Evolutionary conservation across 2,797 vertebrate genomes (phyloP).

Genomic region (Chelidonichthys spinosus): DNA sequence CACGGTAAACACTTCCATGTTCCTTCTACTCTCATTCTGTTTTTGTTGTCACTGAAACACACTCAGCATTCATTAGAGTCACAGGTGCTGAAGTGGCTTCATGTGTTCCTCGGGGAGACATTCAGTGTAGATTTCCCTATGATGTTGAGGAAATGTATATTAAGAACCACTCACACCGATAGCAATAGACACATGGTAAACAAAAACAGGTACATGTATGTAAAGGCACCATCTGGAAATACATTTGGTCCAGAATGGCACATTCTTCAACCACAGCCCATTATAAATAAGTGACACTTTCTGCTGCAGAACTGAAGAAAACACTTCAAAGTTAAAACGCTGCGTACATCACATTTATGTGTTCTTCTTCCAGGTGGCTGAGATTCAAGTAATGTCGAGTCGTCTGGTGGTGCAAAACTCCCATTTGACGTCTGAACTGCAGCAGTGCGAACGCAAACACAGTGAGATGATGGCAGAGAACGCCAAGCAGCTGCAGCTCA

Average conservation of each 20-base stretch:
- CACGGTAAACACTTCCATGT: neutral
- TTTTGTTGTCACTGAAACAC: neutral
- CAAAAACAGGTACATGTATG: slow-evolving; percentile 22
- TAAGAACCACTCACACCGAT: slow-evolving; percentile 26
- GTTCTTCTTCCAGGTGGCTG: slow-evolving; percentile 68
- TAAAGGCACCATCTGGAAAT: slow-evolving; percentile 40
- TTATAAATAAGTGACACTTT: neutral
- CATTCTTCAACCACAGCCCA: neutral
- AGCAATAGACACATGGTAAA: slow-evolving; percentile 27
- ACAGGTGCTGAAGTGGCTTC: neutral
- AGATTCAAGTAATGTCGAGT: slow-evolving; percentile 78
- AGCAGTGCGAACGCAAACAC: slow-evolving; percentile 55
- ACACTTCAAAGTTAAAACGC: neutral
- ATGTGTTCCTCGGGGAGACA: slow-evolving; percentile 1
- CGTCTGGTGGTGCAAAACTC: slow-evolving; percentile 74
- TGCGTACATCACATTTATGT: neutral
- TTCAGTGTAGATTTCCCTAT: slow-evolving; percentile 2
- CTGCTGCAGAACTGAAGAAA: neutral
- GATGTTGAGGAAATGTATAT: slow-evolving; percentile 19
- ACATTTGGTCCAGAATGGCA: neutral
- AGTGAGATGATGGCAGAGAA: slow-evolving; percentile 1
- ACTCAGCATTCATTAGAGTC: neutral
- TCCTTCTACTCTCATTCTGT: neutral
- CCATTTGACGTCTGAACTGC: slow-evolving; percentile 55
- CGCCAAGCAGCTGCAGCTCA: slow-evolving; percentile 38